Conservation (phyloP, 2,113 vertebrate species). For the Tinamus guttatus region DNA sequence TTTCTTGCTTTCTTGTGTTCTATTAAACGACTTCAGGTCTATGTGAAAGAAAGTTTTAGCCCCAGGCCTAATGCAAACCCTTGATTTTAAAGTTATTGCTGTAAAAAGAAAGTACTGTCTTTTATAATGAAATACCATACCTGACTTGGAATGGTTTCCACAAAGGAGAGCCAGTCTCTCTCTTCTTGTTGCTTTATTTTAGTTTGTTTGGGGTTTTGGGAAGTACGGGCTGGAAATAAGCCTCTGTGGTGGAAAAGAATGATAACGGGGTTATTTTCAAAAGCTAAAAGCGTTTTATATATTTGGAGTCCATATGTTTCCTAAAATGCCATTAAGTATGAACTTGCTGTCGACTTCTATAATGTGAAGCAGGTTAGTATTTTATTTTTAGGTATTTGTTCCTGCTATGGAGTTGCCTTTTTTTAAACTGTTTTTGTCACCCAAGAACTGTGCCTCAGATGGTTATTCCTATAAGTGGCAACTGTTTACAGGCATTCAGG, state of each 20-base stretch:
- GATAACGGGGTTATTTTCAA: neutral
- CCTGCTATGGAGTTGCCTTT: slow-evolving; percentile 10
- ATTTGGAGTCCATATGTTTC: neutral
- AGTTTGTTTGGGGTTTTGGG: neutral
- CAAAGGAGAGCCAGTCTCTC: neutral
- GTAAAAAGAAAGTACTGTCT: neutral
- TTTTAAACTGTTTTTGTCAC: slow-evolving; percentile 25
- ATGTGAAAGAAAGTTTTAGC: neutral
- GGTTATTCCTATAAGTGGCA: slow-evolving; percentile 38
- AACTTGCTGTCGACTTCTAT: neutral
- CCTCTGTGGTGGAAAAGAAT: neutral
- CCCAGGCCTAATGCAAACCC: neutral
- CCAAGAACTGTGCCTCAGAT: neutral
- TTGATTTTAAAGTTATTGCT: neutral
- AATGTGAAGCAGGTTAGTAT: neutral
- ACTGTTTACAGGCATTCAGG: slow-evolving; percentile 1
- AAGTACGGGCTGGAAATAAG: neutral
- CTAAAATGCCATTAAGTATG: neutral
- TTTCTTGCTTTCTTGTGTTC: neutral
- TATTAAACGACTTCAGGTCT: neutral
- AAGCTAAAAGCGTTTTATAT: neutral
- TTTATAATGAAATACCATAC: neutral
- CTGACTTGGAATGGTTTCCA: neutral
- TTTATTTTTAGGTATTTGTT: slow-evolving; percentile 42
- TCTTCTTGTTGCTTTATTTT: neutral